Evolutionary conservation across 2,113 vertebrate genomes (phyloP).

Genomic region (Cichladusa arquata): DNA sequence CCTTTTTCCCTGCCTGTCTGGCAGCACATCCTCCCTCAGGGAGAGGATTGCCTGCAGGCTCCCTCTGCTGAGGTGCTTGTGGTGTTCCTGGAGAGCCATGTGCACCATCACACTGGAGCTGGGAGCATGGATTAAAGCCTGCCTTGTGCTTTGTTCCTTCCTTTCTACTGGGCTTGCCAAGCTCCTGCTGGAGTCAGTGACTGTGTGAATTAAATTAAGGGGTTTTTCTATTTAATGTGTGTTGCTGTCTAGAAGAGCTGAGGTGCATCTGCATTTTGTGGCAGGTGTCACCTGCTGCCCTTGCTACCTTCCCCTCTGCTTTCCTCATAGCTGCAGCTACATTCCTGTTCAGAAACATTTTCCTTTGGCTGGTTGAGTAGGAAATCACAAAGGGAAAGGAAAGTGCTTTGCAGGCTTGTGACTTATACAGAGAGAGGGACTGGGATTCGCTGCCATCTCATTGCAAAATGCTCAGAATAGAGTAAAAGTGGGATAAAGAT

Average conservation of each 20-base stretch:
- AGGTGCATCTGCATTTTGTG: neutral
- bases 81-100: neutral
- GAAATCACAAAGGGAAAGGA: neutral
- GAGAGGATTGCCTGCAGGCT: neutral
- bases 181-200: neutral
- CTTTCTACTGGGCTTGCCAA: neutral
- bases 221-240: neutral
- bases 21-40: neutral
- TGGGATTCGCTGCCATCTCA: neutral
- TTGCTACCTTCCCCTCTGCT: neutral
- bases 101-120: neutral
- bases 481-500: neutral
- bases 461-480: neutral
- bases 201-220: neutral
- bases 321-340: neutral
- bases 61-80: neutral
- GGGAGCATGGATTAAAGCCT: rapidly evolving
- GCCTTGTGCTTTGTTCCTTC: neutral
- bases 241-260: neutral
- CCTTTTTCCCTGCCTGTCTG: neutral
- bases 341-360: neutral
- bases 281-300: neutral
- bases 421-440: neutral
- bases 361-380: neutral
- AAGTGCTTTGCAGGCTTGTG: neutral